Base-by-base conservation (phyloP, 2,113 vertebrate genomes). In the Sterrhoptilus dennistouni region DNA sequence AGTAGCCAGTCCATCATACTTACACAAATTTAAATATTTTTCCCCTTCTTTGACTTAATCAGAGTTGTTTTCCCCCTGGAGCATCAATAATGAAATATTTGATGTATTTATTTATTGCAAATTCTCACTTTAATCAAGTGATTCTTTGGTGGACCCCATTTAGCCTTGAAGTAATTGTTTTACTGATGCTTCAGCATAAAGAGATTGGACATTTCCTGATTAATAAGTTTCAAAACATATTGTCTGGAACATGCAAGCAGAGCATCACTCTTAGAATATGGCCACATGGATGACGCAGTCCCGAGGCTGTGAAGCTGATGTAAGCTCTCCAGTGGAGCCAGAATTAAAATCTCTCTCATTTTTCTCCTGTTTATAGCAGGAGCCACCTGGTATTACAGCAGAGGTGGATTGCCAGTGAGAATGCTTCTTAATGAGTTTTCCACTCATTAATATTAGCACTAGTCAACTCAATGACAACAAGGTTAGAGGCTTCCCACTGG, bases 141-240 rank as follows among this genome's bases (percentile, higher is more conserved):
- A 93, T 96, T 97, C 63, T 87, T 97, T 90, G 75, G 38, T 87
- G 79, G 83, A 84, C 52, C 81, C 96, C 85, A 0, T 92, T 93
- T 97, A 86, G 77, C 63, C 93, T 94, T 89, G 35, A 47, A 97
- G 80, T 93, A 95, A 97, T 95, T 97, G 80, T 96, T 95, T 95
- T 90, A 81, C 89, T 96, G 78, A 82, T 87, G 89, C 72, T 84
- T 95, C 75, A 83, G 52, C 89, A 90, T 88, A 72, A 83, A 95
- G 53, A 92, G 59, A 83, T 77, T 83, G 54, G 95, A 69, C 92
- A 71, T 89, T 85, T 95, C 42, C 28, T 88, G 89, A 97, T 82
- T 92, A 97, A 96, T 90, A 77, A 77, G 47, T 93, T 95, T 95
- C 93, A 93, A 92, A 95, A 88, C 18, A 22, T 84, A 89, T 94